These are phyloP conservation scores for Notothenia rossii DNA, from an alignment of 2,113 vertebrate species.

Conservation along the genomic window DNA sequence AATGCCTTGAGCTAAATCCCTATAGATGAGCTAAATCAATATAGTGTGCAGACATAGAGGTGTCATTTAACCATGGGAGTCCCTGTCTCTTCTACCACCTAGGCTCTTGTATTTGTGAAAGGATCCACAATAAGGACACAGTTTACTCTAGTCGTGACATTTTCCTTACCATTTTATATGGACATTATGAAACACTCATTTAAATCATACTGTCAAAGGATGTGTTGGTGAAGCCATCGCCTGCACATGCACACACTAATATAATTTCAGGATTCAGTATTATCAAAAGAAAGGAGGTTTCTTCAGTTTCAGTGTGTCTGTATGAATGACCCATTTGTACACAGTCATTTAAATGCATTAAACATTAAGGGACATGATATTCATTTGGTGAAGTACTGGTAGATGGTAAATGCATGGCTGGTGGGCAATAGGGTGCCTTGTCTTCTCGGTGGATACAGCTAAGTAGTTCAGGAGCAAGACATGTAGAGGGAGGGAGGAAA, in stretches of 20 bases:
- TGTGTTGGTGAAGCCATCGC: background rate
- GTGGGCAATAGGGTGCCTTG: conserved; percentile 30
- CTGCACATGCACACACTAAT: background rate
- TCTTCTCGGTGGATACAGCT: conserved; percentile 41
- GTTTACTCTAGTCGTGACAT: background rate
- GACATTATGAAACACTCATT: conserved; percentile 5
- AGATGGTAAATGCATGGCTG: background rate
- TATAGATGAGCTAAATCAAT: conserved; percentile 47
- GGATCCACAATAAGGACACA: background rate
- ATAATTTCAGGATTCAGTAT: background rate
- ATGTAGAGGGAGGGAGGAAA: conserved; percentile 18
- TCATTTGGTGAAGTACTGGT: background rate
- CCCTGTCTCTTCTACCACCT: background rate
- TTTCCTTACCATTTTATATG: background rate
- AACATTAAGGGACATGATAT: no score
- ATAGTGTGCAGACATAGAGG: conserved; percentile 6
- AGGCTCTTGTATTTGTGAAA: background rate
- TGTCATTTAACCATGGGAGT: conserved; percentile 15
- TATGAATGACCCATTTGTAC: background rate
- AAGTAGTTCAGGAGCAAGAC: conserved; percentile 16
- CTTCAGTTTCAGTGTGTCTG: conserved; percentile 10
- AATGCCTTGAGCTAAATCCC: conserved; percentile 13
- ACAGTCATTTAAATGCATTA: background rate
- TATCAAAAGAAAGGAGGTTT: background rate
- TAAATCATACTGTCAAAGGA: background rate